Evolutionary conservation across 2,113 vertebrate genomes (phyloP), one percentile per base, ranked within the genome.

Genomic region (Dipodomys stephensi): DNA sequence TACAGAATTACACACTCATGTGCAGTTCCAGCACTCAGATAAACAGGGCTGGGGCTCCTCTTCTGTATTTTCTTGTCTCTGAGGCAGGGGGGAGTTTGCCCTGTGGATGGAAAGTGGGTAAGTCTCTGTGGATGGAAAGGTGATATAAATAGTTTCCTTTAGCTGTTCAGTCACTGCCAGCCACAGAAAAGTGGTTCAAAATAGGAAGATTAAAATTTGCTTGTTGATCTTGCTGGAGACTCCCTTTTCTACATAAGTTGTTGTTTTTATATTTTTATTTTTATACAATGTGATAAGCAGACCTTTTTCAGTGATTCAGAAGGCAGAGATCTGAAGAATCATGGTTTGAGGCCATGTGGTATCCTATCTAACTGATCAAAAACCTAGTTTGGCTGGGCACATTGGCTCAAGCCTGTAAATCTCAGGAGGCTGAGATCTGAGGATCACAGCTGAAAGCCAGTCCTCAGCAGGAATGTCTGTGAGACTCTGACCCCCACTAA

Each of bases 1-100:
- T 2, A 23, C 1, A 46, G n/a, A 0, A 11, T 35, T 2, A 2
- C 8, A 35, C 23, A 6, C 32, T 32, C 27, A 4, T 11, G 4
- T 46, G 18, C 9, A 7, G 30, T 9, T 46, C 44, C 32, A 19
- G 60, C 49, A 60, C 25, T 4, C 74, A 57, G 35, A 10, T 6
- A 64, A 23, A n/a, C 23, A 2, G 11, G 2, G 5, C 27, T 35
- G n/a, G 16, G 23, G 35, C 44, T 62, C 65, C 65, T 9, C 3
- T 62, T 65, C 67, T 77, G 32, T 35, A 10, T 49, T 10, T 67
- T 16, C 12, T 88, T 16, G 8, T 20, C 68, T 22, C 80, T 16
- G 2, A 39, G 74, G 64, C 23, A 4, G 5, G n/a, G 18, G 39
- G 27, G 28, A 78, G 28, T 6, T 57, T 30, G 39, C 39, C 28